Evolutionary conservation across 2,797 vertebrate species (phyloP).

Genomic region (Argya squamiceps): DNA sequence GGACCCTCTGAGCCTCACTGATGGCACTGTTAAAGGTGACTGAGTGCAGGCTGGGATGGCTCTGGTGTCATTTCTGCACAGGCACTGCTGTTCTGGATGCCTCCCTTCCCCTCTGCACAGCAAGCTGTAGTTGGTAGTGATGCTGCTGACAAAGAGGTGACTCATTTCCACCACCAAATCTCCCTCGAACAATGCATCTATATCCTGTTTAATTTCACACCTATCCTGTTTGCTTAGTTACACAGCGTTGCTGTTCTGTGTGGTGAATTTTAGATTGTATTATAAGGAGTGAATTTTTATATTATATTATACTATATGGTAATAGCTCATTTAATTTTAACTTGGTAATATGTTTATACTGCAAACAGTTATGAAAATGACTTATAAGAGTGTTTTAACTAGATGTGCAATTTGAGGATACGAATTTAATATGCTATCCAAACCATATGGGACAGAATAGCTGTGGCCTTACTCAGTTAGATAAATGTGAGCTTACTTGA

Average conservation of each 20-base stretch:
- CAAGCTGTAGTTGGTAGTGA: neutral
- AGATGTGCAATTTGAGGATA: neutral
- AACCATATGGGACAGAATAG: neutral
- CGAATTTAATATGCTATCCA: neutral
- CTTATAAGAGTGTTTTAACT: conserved; percentile 10
- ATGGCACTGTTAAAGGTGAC: neutral
- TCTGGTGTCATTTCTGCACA: neutral
- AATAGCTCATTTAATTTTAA: conserved; percentile 42
- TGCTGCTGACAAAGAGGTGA: conserved; percentile 46
- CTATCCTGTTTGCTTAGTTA: conserved; percentile 55
- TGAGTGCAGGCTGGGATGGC: neutral
- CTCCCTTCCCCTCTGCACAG: neutral
- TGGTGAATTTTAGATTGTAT: neutral
- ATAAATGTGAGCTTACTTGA: neutral
- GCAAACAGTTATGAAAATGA: conserved; percentile 7
- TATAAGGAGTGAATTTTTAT: neutral
- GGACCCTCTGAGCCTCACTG: neutral
- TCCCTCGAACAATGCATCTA: neutral
- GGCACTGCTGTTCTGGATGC: neutral
- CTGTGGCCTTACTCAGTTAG: neutral
- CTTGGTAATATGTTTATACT: neutral
- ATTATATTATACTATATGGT: neutral
- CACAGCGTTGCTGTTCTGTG: neutral
- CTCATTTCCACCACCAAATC: conserved; percentile 41
- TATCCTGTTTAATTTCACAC: conserved; percentile 61